Base-by-base conservation (phyloP, 2,888 invertebrate species). In the Helleia helle region DNA sequence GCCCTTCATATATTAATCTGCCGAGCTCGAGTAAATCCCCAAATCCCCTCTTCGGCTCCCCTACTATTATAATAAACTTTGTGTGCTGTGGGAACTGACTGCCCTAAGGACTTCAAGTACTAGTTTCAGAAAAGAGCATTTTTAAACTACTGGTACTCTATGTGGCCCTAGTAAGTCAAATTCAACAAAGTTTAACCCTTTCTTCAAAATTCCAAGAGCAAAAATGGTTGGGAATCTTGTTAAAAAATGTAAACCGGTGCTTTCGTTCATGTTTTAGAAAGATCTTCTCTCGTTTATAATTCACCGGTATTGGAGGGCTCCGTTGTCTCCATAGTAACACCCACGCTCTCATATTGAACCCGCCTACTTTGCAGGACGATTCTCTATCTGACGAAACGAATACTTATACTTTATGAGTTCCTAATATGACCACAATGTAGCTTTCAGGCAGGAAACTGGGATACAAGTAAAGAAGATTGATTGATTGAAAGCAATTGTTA, bases 381-480 rank as follows among this genome's bases (percentile, higher is more conserved):
- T 64, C 70, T 71, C 68, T 69, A 64, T 65, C 62, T 61, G 62
- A 59, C 62, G 67, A 65, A 65, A 55, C 62, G 58, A 58, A 57
- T 51, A 42, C 52, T 51, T 49, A 28, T 24, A 1, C 12, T 44
- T 70, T 72, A 72, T 90, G 87, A 42, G 58, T 36, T 54, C 89
- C 89, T 86, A 65, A 66, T 87, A 65, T 60, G 62, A 75, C 75
- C 86, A 86, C 88, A 88, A 87, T 86, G 81, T 86, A 79, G 87
- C 88, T 89, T 89, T 89, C 89, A 89, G 89, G 89, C 89, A 88
- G 83, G 72, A 73, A 63, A n/a, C n/a, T n/a, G n/a, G n/a, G n/a
- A n/a, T n/a, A n/a, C n/a, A n/a, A n/a, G n/a, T n/a, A n/a, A n/a
- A n/a, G n/a, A n/a, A n/a, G n/a, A n/a, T n/a, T n/a, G n/a, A n/a